Conservation (phyloP, 2,797 vertebrate species). For the Paratrypauchen microcephalus region DNA sequence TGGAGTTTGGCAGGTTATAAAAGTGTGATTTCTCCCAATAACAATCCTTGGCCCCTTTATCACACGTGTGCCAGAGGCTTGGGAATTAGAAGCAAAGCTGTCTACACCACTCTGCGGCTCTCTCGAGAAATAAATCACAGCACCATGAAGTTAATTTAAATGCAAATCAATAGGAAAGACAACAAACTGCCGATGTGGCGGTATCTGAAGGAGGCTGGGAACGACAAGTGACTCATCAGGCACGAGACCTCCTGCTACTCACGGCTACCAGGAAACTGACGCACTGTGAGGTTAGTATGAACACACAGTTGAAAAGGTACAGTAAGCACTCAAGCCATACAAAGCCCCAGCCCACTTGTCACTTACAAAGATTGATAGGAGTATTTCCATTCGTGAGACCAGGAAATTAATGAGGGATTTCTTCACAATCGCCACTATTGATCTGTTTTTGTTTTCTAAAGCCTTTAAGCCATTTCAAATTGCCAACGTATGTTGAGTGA, state of each 20-base stretch:
- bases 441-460: slow-evolving; percentile 68
- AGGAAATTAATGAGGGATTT: slow-evolving; percentile 61
- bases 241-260: slow-evolving; percentile 27
- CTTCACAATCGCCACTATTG: slow-evolving; percentile 58
- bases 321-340: slow-evolving; percentile 19
- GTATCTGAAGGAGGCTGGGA: slow-evolving; percentile 35
- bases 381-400: slow-evolving; percentile 44
- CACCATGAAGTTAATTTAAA: slow-evolving; percentile 67
- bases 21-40: slow-evolving; percentile 44
- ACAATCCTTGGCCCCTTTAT: slow-evolving; percentile 56
- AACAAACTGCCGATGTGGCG: slow-evolving; percentile 25
- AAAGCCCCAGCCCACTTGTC: slow-evolving; percentile 23
- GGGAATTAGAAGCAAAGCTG: slow-evolving; percentile 59
- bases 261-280: neutral
- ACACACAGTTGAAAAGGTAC: slow-evolving; percentile 12
- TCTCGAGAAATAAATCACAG: slow-evolving; percentile 53
- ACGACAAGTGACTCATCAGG: slow-evolving; percentile 45
- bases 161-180: slow-evolving; percentile 66
- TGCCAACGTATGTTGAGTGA: slow-evolving; percentile 39
- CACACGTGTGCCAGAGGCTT: slow-evolving; percentile 44
- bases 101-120: slow-evolving; percentile 38
- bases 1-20: slow-evolving; percentile 27
- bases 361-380: slow-evolving; percentile 38
- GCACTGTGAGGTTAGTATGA: slow-evolving; percentile 10
- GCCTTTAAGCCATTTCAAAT: slow-evolving; percentile 57